These are phyloP conservation scores for Coleophora flavipennella DNA, from an alignment of 2,888 invertebrate genomes.

Conservation along the genomic window DNA sequence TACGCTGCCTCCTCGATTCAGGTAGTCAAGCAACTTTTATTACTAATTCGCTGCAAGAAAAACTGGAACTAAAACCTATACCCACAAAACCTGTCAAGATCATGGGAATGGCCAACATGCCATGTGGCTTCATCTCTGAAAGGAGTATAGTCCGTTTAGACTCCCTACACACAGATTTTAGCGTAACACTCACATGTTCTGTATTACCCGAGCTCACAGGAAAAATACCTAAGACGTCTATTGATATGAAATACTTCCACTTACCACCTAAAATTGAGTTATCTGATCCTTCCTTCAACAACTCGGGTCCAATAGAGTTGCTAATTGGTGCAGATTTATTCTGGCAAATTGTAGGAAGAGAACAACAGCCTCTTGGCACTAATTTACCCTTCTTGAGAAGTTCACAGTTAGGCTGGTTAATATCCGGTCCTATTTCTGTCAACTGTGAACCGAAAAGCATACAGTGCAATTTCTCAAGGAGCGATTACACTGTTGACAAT, in stretches of 20 bases:
- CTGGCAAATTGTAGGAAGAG: background rate
- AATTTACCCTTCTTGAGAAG: background rate
- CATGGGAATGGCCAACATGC: constrained; percentile 14
- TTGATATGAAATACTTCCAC: constrained; percentile 3
- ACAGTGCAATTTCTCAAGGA: constrained; percentile 7
- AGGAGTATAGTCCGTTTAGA: constrained; percentile 9
- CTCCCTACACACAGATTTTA: constrained; percentile 11
- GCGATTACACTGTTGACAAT: background rate
- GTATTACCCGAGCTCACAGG: constrained; percentile 14
- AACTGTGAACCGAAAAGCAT: constrained; percentile 1
- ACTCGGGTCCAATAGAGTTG: constrained; percentile 11
- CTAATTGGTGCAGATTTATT: too few relatives aligned
- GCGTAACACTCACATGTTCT: constrained; percentile 9
- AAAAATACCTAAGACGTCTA: constrained; percentile 7
- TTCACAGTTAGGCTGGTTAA: constrained; percentile 12
- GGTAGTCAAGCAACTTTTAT: constrained; percentile 12
- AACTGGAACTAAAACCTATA: constrained; percentile 8
- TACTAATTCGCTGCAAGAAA: constrained; percentile 4
- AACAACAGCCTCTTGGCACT: background rate
- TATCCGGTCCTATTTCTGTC: constrained; percentile 9
- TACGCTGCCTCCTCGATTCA: constrained; percentile 8
- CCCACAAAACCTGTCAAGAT: too few relatives aligned
- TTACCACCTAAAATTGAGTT: constrained; percentile 7
- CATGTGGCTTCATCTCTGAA: constrained; percentile 8
- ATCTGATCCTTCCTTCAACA: constrained; percentile 13